A percentile compares a stretch with the other conserved stretches of the same genome.
These are phyloP conservation scores for Pomacea canaliculata DNA, from an alignment of 2,888 invertebrate genomes.

Conservation along the genomic window DNA sequence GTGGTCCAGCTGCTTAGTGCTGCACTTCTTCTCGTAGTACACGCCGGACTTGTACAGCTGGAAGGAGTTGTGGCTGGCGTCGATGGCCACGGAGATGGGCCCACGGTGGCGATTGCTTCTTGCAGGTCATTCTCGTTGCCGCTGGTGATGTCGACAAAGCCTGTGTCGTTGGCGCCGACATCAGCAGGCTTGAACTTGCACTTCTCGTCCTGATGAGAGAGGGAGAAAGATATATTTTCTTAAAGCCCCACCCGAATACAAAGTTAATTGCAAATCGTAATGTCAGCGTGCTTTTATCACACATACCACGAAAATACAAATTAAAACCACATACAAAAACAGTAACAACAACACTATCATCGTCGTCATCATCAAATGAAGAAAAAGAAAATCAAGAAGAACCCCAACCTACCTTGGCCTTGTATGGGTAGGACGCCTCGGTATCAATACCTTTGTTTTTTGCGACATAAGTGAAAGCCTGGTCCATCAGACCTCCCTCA, in stretches of 20 bases:
- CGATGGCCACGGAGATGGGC: conserved; percentile 91
- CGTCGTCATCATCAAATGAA: too few relatives aligned
- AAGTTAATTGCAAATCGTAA: conserved; percentile 82
- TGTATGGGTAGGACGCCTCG: conserved; percentile 87
- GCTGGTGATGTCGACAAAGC: conserved; percentile 81
- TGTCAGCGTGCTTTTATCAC: too few relatives aligned
- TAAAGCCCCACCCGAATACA: conserved; percentile 85
- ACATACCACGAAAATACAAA: too few relatives aligned
- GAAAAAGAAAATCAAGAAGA: too few relatives aligned
- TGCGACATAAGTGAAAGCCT: conserved; percentile 63
- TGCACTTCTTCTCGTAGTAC: conserved; percentile 84
- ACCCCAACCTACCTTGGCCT: conserved; percentile 39
- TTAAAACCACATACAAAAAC: too few relatives aligned
- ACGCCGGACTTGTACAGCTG: conserved; percentile 73
- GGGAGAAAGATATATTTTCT: conserved; percentile 71
- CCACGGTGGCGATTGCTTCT: conserved; percentile 85
- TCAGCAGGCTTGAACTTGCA: conserved; percentile 73
- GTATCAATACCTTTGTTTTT: conserved; percentile 84
- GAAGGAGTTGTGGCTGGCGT: conserved; percentile 83
- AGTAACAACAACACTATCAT: too few relatives aligned
- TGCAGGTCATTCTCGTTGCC: conserved; percentile 81
- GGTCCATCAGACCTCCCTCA: conserved; percentile 63
- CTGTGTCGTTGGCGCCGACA: conserved; percentile 83
- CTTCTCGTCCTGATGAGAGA: conserved; percentile 76
- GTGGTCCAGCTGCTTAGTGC: conserved; percentile 85